Evolutionary conservation across 2,797 vertebrate genomes (phyloP).

Genomic region (Rhabdophis nuchalis): DNA sequence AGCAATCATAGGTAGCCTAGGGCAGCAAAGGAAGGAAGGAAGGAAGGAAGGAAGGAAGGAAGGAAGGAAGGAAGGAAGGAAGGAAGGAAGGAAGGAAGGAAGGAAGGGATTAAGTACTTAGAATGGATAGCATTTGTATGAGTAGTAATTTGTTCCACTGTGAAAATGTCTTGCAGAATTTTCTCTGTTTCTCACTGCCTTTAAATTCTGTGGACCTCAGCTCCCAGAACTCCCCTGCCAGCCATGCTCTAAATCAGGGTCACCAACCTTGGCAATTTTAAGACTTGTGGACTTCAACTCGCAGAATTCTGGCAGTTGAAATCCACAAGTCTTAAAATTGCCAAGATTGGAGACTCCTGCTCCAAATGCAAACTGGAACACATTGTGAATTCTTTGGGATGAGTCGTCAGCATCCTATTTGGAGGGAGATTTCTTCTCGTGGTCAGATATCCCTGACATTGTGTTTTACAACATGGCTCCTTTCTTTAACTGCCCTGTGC

Average conservation of each 20-base stretch:
- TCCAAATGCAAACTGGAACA: neutral
- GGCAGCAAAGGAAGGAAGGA: neutral
- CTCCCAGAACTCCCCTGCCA: neutral
- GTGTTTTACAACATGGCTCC: neutral
- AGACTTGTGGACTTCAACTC: neutral
- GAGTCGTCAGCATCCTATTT: neutral
- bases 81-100: too few species aligned
- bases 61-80: neutral
- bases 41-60: neutral
- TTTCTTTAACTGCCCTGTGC: neutral
- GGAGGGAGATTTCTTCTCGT: neutral
- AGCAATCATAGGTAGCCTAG: neutral
- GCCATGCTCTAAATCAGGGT: neutral
- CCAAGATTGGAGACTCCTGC: neutral
- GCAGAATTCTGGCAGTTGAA: neutral
- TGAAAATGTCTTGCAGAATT: neutral
- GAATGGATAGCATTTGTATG: neutral
- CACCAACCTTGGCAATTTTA: too few species aligned
- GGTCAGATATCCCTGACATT: neutral
- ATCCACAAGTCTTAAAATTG: too few species aligned
- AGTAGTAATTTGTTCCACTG: neutral
- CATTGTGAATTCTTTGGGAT: neutral
- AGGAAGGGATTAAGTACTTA: too few species aligned
- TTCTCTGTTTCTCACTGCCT: neutral
- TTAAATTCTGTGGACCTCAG: neutral